These are phyloP conservation scores for Hydra vulgaris DNA, from an alignment of 30 jellyfish, hydroid and myxozoan species.

Conservation along the genomic window DNA sequence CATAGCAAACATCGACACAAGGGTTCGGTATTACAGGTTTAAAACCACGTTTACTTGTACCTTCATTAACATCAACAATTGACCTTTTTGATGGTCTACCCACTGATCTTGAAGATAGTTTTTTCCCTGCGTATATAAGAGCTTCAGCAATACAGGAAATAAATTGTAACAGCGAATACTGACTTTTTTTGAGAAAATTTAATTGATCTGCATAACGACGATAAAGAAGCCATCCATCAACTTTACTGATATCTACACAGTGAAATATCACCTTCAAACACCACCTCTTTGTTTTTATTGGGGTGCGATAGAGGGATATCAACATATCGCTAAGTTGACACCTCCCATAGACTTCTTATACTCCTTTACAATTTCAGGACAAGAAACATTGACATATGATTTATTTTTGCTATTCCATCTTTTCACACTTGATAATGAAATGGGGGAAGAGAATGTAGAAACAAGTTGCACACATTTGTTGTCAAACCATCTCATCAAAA, in stretches of 20 bases:
- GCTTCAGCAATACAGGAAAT: conserved; percentile 9
- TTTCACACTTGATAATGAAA: no score
- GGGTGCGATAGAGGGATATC: conserved; percentile 34
- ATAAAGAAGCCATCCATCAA: conserved; percentile 45
- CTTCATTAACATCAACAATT: no score
- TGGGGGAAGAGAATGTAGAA: conserved; percentile 22
- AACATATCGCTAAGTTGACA: conserved; percentile 64
- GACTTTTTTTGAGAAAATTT: conserved; percentile 15
- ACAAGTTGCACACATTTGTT: conserved; percentile 41
- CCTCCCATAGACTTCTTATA: conserved; percentile 68
- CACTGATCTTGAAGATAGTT: not conserved
- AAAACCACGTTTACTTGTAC: conserved; percentile 18
- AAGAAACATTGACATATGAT: no score
- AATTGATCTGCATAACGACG: conserved; percentile 30
- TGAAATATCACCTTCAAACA: no score
- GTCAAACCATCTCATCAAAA: conserved; percentile 37
- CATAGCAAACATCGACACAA: not conserved
- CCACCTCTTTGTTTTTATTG: conserved; percentile 44
- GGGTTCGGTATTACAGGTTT: conserved; percentile 18
- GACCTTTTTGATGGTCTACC: conserved; percentile 30
- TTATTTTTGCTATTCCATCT: no score
- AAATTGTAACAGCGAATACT: conserved; percentile 10
- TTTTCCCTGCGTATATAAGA: not conserved
- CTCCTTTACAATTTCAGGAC: conserved; percentile 47
- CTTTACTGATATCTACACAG: conserved; percentile 45